Percentiles rank a stretch among this genome's conserved stretches.
phyloP scores from a whole-genome alignment of 2,797 vertebrate species.

The Neolamprologus multifasciatus region DNA sequence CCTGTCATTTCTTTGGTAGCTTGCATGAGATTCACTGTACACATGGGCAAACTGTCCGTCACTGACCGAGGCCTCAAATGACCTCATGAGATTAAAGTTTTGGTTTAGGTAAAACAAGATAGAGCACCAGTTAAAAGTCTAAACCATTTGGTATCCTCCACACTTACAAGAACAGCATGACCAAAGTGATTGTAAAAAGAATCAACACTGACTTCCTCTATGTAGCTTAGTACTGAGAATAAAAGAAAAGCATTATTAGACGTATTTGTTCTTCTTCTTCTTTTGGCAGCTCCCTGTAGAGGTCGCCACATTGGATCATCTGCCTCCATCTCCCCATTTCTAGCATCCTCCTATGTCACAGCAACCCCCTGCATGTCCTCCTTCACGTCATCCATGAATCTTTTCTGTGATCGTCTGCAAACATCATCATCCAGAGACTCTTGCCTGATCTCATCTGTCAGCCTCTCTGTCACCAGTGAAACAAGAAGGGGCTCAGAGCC shows the following conservation, averaged over 20 bases:
- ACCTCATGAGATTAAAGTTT: conserved; percentile 33
- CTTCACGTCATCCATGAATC: neutral
- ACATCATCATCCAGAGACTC: neutral
- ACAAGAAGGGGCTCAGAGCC: neutral
- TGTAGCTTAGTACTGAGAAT: neutral
- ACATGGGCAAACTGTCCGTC: conserved; percentile 22
- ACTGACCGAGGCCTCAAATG: conserved; percentile 25
- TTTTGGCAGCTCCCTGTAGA: neutral
- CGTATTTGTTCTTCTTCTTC: neutral
- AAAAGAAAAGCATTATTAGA: neutral
- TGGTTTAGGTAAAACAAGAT: neutral
- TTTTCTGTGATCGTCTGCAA: neutral
- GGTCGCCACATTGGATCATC: neutral
- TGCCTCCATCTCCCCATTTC: neutral
- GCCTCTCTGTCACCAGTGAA: neutral
- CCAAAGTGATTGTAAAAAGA: neutral
- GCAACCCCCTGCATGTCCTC: neutral
- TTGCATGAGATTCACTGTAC: conserved; percentile 13
- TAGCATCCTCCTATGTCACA: neutral
- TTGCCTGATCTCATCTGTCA: neutral
- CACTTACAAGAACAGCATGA: neutral
- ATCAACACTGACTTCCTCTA: neutral
- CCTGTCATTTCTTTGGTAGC: conserved; percentile 41
- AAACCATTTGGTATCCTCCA: neutral
- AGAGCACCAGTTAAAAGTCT: neutral